Evolutionary conservation across 2,113 vertebrate species (phyloP), one percentile per base, ranked within the genome.

Genomic region (Mesoclemmys tuberculata): DNA sequence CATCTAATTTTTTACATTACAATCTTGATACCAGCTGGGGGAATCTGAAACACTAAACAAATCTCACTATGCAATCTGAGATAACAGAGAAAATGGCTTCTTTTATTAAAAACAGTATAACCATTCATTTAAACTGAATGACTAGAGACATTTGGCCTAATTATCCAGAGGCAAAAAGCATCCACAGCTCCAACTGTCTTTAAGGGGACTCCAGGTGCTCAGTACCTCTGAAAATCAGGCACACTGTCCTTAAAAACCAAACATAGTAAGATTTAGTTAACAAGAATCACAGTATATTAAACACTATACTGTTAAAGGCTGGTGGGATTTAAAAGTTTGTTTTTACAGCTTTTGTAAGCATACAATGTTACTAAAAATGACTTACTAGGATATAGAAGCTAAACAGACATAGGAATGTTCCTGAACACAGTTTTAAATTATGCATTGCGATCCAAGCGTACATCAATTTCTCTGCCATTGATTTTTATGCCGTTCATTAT

Each of bases 401-500:
- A 99, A 99, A 98, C 98, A 98, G 97, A 98, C 97, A 96, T 97
- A 98, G 97, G 98, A 98, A 98, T 98, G 98, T 98, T 97, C 98
- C 97, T 97, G 97, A 98, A 98, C 94, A 97, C 41, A 95, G 93
- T 96, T 96, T 97, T 96, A 98, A 98, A 96, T 98, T 98, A 99
- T 49, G 99, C 99, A 88, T 99, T 99, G 88, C 99, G 99, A 98
- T 99, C 99, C 93, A 99, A 98, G 94, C 99, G 99, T 89, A 99
- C 99, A 82, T 99, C 99, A 87, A 99, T 99, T 98, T 99, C 99
- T 97, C 99, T 98, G 93, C 99, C 99, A 89, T 99, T 99, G 98
- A 99, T 99, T 98, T 99, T 99, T 93, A 99, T 99, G 97, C 99
- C 99, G 41, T 99, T 99, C 99, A 99, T 99, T 98, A 99, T 98